Conservation (phyloP, 2,888 invertebrate species). For the Tinea semifulvella region DNA sequence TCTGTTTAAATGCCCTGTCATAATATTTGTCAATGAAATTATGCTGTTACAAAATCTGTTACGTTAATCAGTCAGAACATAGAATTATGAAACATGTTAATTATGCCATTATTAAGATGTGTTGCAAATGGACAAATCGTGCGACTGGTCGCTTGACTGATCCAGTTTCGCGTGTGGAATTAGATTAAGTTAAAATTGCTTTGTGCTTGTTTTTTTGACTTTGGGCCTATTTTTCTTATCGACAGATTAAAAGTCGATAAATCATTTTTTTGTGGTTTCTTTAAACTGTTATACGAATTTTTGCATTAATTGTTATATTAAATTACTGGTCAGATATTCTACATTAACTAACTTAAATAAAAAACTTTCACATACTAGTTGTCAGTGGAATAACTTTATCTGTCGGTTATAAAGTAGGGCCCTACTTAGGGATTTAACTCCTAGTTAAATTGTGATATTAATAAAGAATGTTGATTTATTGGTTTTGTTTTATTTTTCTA, state of each 20-base stretch:
- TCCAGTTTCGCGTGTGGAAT: not conserved
- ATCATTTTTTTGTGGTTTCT: no score
- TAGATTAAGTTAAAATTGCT: not conserved
- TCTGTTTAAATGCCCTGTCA: no score
- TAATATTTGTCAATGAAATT: no score
- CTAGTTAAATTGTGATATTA: constrained; percentile 64
- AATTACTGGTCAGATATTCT: no score
- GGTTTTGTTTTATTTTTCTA: constrained; percentile 1
- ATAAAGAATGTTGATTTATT: constrained; percentile 43
- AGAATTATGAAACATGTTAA: constrained; percentile 24
- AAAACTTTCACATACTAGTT: no score
- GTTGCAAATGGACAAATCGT: constrained; percentile 2
- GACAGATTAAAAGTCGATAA: no score
- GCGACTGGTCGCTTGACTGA: not conserved
- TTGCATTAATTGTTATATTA: no score
- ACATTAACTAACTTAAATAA: no score
- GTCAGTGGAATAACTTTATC: constrained; percentile 26
- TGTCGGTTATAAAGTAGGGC: constrained; percentile 2
- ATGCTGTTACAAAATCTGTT: constrained; percentile 23
- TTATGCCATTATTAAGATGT: constrained; percentile 17
- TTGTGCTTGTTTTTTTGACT: constrained; percentile 11
- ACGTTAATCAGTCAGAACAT: constrained; percentile 22
- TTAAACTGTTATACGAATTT: no score
- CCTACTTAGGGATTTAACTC: constrained; percentile 31
- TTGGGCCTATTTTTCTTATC: no score